A percentile compares a stretch with the other conserved stretches of the same genome.
These are phyloP conservation scores for Tipula unca DNA, from an alignment of 2,888 invertebrate genomes.

Conservation along the genomic window DNA sequence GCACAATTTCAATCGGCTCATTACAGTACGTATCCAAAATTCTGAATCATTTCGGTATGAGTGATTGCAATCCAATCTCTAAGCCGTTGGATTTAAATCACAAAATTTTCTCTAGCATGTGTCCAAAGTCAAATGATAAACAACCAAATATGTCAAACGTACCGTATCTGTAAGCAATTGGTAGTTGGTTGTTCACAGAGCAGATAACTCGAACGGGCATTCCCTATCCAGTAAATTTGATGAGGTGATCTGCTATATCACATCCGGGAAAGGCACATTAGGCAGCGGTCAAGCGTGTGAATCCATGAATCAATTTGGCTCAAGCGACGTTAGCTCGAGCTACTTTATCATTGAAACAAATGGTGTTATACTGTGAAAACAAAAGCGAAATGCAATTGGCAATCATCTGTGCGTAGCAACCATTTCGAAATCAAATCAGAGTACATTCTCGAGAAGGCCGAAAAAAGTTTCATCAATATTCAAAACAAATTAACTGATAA, in stretches of 20 bases:
- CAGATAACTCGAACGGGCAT: constrained; percentile 21
- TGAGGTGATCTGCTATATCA: not conserved
- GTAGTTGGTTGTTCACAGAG: constrained; percentile 24
- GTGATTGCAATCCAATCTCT: constrained; percentile 23
- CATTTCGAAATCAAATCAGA: not conserved
- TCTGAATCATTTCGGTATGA: constrained; percentile 24
- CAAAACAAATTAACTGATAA: too few relatives aligned
- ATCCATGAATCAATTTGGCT: constrained; percentile 25
- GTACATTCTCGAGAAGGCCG: not conserved
- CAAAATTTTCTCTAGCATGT: constrained; percentile 25
- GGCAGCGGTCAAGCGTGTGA: not conserved
- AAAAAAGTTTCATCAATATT: too few relatives aligned
- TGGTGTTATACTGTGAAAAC: not conserved
- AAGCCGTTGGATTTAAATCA: constrained; percentile 24
- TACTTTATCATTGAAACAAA: not conserved
- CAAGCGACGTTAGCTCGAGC: constrained; percentile 22
- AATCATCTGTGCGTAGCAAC: not conserved
- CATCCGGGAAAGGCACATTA: not conserved
- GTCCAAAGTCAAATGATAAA: constrained; percentile 23
- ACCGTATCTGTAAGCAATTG: constrained; percentile 28
- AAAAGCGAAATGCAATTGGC: not conserved
- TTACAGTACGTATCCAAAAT: too few relatives aligned
- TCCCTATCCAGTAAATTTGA: not conserved
- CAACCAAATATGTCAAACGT: constrained; percentile 22
- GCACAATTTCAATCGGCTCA: constrained; percentile 24